Conservation (phyloP, 2,113 vertebrate genomes). For the Antechinus flavipes region DNA sequence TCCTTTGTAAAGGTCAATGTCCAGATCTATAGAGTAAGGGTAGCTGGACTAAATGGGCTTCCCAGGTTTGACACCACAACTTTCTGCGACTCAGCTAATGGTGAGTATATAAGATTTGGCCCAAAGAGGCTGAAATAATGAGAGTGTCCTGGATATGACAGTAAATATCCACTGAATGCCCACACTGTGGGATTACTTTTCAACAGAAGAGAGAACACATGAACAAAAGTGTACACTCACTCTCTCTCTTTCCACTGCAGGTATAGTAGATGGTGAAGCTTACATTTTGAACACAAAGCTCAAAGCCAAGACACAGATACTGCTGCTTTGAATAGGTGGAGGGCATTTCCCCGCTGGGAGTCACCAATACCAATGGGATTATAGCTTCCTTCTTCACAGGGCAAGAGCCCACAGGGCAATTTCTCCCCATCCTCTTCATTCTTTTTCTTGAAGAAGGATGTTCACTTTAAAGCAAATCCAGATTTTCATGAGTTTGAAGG, state of each 20-base stretch:
- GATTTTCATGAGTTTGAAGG: background rate
- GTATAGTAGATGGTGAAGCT: background rate
- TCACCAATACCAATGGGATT: background rate
- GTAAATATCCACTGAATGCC: background rate
- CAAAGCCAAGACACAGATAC: background rate
- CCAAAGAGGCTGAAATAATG: background rate
- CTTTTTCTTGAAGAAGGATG: background rate
- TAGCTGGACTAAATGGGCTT: background rate
- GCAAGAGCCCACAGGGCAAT: background rate
- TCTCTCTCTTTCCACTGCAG: no score
- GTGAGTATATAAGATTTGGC: background rate
- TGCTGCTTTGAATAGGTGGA: background rate
- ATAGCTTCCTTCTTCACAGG: background rate
- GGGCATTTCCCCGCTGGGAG: background rate
- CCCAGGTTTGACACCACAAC: background rate
- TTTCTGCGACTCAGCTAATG: background rate
- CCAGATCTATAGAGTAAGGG: background rate
- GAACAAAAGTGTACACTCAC: background rate
- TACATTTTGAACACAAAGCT: background rate
- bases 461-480: background rate
- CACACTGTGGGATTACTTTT: background rate
- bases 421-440: background rate
- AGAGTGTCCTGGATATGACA: background rate
- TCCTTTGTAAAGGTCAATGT: background rate
- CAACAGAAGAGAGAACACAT: background rate